Conservation (phyloP, 2,797 vertebrate genomes). For the Gymnocypris eckloni region DNA sequence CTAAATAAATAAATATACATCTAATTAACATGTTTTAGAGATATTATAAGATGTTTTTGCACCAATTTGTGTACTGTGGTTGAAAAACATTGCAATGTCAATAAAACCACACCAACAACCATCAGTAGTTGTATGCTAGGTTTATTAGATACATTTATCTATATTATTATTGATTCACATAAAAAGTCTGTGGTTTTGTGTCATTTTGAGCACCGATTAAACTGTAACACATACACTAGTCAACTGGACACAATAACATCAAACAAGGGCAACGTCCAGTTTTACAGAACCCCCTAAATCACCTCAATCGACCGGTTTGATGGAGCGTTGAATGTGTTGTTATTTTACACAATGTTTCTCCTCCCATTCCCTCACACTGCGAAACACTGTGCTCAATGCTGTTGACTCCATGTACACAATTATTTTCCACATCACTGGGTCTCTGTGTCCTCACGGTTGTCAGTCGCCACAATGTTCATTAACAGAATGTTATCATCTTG, state of each 20-base stretch:
- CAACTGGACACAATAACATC: background rate
- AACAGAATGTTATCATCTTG: background rate
- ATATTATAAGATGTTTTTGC: background rate
- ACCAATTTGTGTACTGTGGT: background rate
- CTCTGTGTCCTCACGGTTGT: background rate
- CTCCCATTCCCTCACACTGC: background rate
- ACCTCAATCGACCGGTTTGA: background rate
- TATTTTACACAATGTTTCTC: constrained; percentile 18
- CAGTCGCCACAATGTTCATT: background rate
- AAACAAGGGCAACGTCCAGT: background rate
- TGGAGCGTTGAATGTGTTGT: background rate
- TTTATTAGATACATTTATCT: background rate
- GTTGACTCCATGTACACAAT: constrained; percentile 31
- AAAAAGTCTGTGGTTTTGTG: background rate
- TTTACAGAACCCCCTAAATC: constrained; percentile 4
- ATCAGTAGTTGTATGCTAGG: background rate
- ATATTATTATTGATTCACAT: background rate
- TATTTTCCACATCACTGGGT: constrained; percentile 36
- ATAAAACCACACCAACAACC: background rate
- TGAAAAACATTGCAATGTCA: background rate
- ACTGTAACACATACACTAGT: background rate
- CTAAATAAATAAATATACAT: background rate
- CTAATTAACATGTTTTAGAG: background rate
- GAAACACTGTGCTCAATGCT: background rate
- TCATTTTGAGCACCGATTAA: background rate